These are phyloP conservation scores for Drosophila insularis DNA, from an alignment of 1,140 invertebrate species.

Conservation along the genomic window DNA sequence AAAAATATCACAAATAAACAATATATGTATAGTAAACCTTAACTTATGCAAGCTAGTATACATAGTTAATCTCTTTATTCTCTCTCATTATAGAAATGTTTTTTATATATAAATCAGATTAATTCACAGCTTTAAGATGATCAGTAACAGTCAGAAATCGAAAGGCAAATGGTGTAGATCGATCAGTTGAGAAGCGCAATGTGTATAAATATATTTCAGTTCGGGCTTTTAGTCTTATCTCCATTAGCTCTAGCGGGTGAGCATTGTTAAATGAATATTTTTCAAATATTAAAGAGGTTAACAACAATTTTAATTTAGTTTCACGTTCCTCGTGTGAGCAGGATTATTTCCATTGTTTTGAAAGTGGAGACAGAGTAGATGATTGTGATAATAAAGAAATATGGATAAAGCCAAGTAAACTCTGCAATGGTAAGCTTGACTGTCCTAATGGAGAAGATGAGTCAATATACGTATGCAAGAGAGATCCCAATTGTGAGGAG, in stretches of 20 bases:
- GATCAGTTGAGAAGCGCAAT: not conserved
- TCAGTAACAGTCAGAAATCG: not conserved
- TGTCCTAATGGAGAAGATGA: constrained; percentile 21
- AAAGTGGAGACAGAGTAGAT: not conserved
- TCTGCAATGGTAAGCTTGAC: not conserved
- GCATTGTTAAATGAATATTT: not conserved
- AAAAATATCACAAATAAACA: too few species aligned
- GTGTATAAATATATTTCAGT: not conserved
- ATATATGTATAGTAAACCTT: too few species aligned
- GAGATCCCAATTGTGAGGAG: not conserved
- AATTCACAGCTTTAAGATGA: too few species aligned
- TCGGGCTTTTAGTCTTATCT: not conserved
- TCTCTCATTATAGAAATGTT: too few species aligned
- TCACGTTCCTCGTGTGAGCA: too few species aligned
- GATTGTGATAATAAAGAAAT: not conserved
- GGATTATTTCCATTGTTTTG: constrained; percentile 1
- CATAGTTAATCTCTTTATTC: too few species aligned
- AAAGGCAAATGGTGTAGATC: not conserved
- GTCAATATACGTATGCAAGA: not conserved
- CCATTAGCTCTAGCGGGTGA: not conserved
- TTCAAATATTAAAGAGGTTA: too few species aligned
- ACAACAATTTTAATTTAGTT: not conserved
- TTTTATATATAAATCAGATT: too few species aligned
- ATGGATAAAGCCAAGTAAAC: not conserved
- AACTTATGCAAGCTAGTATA: too few species aligned